Evolutionary conservation across 2,113 vertebrate genomes (phyloP).

Genomic region (Cebidichthys violaceus): DNA sequence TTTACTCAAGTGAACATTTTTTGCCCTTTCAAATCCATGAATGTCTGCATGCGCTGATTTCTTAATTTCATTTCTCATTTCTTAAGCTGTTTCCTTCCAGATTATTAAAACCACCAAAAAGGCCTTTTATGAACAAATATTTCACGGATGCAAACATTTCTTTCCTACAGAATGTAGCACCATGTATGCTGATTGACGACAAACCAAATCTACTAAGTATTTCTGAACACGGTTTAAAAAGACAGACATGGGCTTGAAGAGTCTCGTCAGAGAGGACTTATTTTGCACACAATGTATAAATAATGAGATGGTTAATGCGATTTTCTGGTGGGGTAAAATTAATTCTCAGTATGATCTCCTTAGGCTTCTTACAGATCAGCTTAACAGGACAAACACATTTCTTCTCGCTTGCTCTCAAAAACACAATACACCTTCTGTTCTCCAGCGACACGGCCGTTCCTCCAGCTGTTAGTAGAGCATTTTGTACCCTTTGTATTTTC

Average conservation of each 20-base stretch:
- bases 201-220: background rate
- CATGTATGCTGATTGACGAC: background rate
- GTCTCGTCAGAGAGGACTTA: background rate
- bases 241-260: background rate
- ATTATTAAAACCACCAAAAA: conserved; percentile 16
- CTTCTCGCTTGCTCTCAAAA: conserved; percentile 30
- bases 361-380: conserved; percentile 57
- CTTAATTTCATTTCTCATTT: no score
- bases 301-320: conserved; percentile 57
- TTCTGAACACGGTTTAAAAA: background rate
- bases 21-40: background rate
- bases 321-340: conserved; percentile 47
- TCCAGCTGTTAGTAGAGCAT: conserved; percentile 4
- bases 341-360: conserved; percentile 47
- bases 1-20: background rate
- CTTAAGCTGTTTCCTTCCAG: background rate
- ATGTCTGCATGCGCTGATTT: background rate
- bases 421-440: conserved; percentile 57
- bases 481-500: conserved; percentile 8
- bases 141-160: background rate
- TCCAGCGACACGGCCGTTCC: background rate
- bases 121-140: conserved; percentile 4
- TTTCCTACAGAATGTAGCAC: background rate
- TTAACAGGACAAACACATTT: conserved; percentile 68
- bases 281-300: conserved; percentile 39